These are phyloP conservation scores for Willowsia nigromaculata DNA, from an alignment of 2,888 invertebrate genomes.

Conservation along the genomic window DNA sequence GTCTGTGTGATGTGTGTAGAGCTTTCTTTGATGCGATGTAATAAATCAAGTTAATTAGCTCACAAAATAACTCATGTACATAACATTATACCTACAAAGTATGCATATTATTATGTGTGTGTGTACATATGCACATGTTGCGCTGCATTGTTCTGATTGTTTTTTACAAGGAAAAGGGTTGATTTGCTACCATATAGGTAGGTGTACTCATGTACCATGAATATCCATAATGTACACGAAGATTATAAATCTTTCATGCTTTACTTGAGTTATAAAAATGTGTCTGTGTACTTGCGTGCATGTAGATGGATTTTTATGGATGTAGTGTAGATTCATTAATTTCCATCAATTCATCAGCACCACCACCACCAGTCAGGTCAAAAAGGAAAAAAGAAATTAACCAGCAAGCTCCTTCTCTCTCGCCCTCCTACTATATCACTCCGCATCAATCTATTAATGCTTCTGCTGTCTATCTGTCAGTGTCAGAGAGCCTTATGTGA, in stretches of 20 bases:
- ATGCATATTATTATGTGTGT: conserved; percentile 23
- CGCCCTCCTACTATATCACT: conserved; percentile 2
- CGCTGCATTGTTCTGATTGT: background rate
- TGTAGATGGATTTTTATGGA: conserved; percentile 21
- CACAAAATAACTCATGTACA: conserved; percentile 46
- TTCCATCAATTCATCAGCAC: conserved; percentile 69
- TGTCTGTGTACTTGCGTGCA: background rate
- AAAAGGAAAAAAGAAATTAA: conserved; percentile 54
- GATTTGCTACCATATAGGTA: background rate
- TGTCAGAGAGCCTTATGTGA: conserved; percentile 49
- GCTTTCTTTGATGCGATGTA: conserved; percentile 46
- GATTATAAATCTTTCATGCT: conserved; percentile 55
- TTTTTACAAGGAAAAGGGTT: conserved; percentile 42
- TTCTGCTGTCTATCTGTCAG: conserved; percentile 68
- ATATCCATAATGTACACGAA: conserved; percentile 14
- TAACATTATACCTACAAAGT: background rate
- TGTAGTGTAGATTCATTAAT: conserved; percentile 61
- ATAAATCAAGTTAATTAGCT: conserved; percentile 71
- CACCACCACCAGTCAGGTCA: conserved; percentile 52
- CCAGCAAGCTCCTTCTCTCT: conserved; percentile 38
- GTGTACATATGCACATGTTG: background rate
- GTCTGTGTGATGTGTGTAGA: conserved; percentile 14
- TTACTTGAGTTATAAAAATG: conserved; percentile 41
- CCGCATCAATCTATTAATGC: conserved; percentile 48
- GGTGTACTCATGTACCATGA: conserved; percentile 6